These are phyloP conservation scores for Hemiprocne comata DNA, from an alignment of 2,113 vertebrate genomes.

Conservation along the genomic window DNA sequence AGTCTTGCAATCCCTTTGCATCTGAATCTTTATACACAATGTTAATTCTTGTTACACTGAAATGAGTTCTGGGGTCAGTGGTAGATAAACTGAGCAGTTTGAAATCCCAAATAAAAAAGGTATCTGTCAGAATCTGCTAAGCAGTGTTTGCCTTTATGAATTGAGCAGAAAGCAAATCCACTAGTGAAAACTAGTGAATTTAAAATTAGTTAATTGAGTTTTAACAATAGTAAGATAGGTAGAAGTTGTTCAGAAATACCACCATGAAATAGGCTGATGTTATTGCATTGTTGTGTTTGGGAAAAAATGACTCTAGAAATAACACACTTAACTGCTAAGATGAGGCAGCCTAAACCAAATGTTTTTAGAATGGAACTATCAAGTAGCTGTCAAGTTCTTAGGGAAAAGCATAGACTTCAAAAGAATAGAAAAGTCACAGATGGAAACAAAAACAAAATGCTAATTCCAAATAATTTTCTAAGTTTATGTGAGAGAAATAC, in stretches of 20 bases:
- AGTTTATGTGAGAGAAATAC: neutral
- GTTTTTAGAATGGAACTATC: neutral
- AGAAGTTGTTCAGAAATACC: neutral
- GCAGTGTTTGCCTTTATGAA: neutral
- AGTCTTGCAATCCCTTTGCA: neutral
- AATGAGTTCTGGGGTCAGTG: neutral
- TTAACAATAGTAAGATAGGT: neutral
- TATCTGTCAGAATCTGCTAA: neutral
- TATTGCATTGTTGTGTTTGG: neutral
- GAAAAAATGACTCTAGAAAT: neutral
- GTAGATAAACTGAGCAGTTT: neutral
- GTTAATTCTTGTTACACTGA: neutral
- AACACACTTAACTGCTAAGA: neutral
- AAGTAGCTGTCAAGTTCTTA: neutral
- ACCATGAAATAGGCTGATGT: neutral
- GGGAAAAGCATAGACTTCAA: neutral
- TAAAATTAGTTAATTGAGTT: neutral
- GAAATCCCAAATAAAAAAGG: neutral
- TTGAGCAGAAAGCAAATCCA: neutral
- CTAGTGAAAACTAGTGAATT: neutral
- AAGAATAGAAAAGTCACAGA: neutral
- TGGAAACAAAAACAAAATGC: neutral
- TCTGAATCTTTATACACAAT: neutral
- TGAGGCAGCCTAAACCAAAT: neutral
- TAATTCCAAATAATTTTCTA: neutral